Base-by-base conservation (phyloP, 2,888 invertebrate genomes). In the Drosophila multiciliata region DNA sequence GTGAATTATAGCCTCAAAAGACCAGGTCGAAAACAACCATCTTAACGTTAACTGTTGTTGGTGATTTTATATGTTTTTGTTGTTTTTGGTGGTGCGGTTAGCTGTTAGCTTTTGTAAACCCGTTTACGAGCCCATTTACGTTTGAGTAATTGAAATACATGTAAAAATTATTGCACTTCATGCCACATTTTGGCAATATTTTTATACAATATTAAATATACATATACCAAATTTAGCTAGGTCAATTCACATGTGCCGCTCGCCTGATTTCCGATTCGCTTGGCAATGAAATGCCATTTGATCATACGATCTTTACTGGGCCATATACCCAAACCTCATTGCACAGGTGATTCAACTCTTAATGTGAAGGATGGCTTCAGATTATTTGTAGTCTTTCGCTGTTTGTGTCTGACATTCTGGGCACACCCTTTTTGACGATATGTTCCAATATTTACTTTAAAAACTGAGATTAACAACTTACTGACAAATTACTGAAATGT, bases 221-320 rank as follows among this genome's bases (percentile, higher is more conserved):
- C 55, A 78, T 52, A 63, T 40, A 53, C 49, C 20, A 59, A 60
- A 50, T 64, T 40, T 53, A 36, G 60, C 81, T 83, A 83, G 82
- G 87, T 83, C 84, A 76, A 65, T 42, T 60, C 38, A 69, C 78
- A 83, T 55, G 67, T 57, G 73, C 75, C 48, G 64, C 70, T 71
- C 72, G 72, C 77, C 71, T 68, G 90, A 80, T 85, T 89, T 85
- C 81, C 90, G 81, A 85, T 83, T 73, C 69, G 68, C 49, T 61
- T 89, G 85, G 78, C 85, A 85, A 88, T 85, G 85, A 89, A 78
- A 70, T 66, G 83, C 77, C 88, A 72, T 85, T 85, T 89, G 85
- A 85, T 88, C 90, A 88, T 67, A 73, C 67, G 73, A 85, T 85
- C 74, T 87, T 66, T 74, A 69, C 50, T 70, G 63, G 73, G 67